Conservation (phyloP, 2,797 vertebrate genomes). For the Orestias chungarensis region DNA sequence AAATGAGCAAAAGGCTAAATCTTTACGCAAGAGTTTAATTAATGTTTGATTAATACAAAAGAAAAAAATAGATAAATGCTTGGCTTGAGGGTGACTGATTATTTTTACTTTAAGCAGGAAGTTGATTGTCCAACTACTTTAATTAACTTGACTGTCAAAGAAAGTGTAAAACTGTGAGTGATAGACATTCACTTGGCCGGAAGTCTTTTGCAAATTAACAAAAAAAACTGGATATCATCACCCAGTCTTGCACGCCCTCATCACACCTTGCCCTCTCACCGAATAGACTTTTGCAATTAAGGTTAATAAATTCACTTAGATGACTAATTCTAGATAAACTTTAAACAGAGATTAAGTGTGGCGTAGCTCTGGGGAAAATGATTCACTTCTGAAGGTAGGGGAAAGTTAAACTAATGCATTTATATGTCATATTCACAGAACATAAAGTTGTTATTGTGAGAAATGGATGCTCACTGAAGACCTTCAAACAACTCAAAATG, state of each 20-base stretch:
- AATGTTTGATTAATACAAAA: constrained; percentile 72
- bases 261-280: constrained; percentile 43
- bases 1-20: constrained; percentile 18
- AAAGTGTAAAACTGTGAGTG: constrained; percentile 17
- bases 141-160: constrained; percentile 73
- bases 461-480: constrained; percentile 19
- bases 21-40: constrained; percentile 67
- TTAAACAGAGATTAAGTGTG: constrained; percentile 53
- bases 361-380: constrained; percentile 23
- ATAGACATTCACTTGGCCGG: constrained; percentile 41
- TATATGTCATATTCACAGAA: constrained; percentile 28
- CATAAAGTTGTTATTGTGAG: constrained; percentile 30
- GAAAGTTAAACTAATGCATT: constrained; percentile 54
- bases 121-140: constrained; percentile 69
- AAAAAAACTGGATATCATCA: constrained; percentile 61
- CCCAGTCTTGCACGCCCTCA: constrained; percentile 29
- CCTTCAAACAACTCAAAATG: too few species aligned
- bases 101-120: constrained; percentile 47
- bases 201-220: constrained; percentile 55
- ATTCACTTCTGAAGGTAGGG: constrained; percentile 38
- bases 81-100: constrained; percentile 58
- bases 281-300: constrained; percentile 63
- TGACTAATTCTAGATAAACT: constrained; percentile 63
- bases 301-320: constrained; percentile 57
- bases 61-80: too few species aligned